These are phyloP conservation scores for Pollenia amentaria DNA, from an alignment of 2,888 invertebrate genomes.

Conservation along the genomic window DNA sequence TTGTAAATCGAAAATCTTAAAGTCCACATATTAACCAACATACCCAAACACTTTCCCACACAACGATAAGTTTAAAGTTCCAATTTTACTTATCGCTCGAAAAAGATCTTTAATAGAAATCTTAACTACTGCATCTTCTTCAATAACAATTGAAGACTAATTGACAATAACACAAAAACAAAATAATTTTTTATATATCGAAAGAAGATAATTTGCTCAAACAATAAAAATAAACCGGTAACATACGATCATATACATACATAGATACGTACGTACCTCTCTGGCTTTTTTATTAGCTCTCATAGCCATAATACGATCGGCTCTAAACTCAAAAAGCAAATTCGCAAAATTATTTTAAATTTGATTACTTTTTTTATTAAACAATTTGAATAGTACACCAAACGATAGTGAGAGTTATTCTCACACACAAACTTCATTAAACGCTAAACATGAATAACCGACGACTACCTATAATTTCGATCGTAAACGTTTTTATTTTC, in stretches of 20 bases:
- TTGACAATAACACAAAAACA: conserved; percentile 41
- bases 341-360: background rate
- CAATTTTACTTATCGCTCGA: conserved; percentile 37
- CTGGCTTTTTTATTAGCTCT: conserved; percentile 13
- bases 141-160: conserved; percentile 63
- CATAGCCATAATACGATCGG: background rate
- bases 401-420: conserved; percentile 74
- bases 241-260: background rate
- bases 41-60: conserved; percentile 40
- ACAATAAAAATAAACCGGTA: conserved; percentile 65
- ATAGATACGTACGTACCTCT: background rate
- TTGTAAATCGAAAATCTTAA: no score
- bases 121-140: conserved; percentile 43
- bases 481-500: conserved; percentile 64
- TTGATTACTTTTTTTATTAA: conserved; percentile 3
- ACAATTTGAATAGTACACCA: conserved; percentile 25
- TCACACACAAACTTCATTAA: conserved; percentile 55
- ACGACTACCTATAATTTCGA: conserved; percentile 58
- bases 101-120: conserved; percentile 44
- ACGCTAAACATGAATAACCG: conserved; percentile 32
- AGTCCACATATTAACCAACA: background rate
- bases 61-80: background rate
- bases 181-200: conserved; percentile 22
- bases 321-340: conserved; percentile 3
- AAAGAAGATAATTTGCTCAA: conserved; percentile 37